Evolutionary conservation across 2,113 vertebrate genomes (phyloP), one percentile per base, ranked within the genome.

Genomic region (Microcebus tavaratra): DNA sequence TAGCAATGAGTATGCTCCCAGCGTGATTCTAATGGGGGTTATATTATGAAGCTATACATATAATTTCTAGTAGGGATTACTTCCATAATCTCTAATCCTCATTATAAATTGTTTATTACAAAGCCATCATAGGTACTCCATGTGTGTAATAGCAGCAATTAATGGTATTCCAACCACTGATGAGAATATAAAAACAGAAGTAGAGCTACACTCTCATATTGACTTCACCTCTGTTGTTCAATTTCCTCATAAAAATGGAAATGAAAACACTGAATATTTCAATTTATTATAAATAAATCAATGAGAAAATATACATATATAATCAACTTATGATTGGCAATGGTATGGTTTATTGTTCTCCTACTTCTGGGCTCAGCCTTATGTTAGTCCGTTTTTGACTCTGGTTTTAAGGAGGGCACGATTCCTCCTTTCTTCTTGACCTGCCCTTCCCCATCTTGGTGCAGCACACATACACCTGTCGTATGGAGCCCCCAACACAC

Each of bases 391-490:
- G 20, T 73, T 68, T 57, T 21, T 85, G 67, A 34, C 25, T 65
- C 14, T 53, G 15, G 20, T 72, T 93, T 21, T 25, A 50, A 50
- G 29, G 27, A 65, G 6, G 18, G 20, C 20, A 34, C 0, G 12
- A 4, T 21, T 45, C 31, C 45, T 65, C 17, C n/a, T 68, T 72
- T 75, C 68, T 36, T 59, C 3, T 6, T 0, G 1, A 15, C 45
- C 7, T 23, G 25, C 14, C 48, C 29, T 72, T 72, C 11, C 36
- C 18, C 23, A 20, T 67, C n/a, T 25, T 39, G 31, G 42, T 1
- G 9, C 23, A 53, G 42, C 3, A 6, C 4, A 10, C 3, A 8
- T 3, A 10, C 0, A 27, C 8, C 21, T 86, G 13, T n/a, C n/a
- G 29, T 0, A 5, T 14, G 70, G 5, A 68, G 7, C 13, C 36